Percentiles rank a stretch among this genome's conserved stretches.
Conservation (phyloP, 2,113 vertebrate species). For the Microcebus tavaratra region DNA sequence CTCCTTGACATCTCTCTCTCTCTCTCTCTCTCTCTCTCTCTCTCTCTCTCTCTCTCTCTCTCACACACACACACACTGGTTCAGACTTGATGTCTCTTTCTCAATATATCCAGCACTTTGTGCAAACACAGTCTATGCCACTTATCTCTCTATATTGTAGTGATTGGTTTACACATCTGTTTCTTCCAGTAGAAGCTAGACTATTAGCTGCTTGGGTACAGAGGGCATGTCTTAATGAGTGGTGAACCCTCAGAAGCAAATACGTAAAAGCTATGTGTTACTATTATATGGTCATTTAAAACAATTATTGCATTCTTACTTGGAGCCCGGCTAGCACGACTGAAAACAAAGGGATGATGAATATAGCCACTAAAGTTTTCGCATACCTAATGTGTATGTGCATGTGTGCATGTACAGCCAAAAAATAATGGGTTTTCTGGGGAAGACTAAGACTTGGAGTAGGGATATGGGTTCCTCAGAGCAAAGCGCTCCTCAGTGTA, state of each 20-base stretch:
- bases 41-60: not conserved
- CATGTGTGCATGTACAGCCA: not conserved
- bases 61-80: not conserved
- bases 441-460: not conserved
- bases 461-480: no score
- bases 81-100: not conserved
- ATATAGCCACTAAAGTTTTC: not conserved
- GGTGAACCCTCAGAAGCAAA: not conserved
- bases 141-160: not conserved
- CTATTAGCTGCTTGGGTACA: not conserved
- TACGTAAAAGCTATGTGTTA: not conserved
- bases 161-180: slow-evolving; percentile 25
- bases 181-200: slow-evolving; percentile 40
- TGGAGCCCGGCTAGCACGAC: not conserved
- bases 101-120: not conserved
- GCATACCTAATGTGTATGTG: not conserved
- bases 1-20: not conserved
- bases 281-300: not conserved
- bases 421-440: not conserved
- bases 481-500: not conserved
- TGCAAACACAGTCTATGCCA: not conserved
- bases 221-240: not conserved
- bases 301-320: not conserved
- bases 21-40: not conserved
- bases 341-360: not conserved